Evolutionary conservation across 30 jellyfish, hydroid and myxozoan genomes (phyloP).

Genomic region (Sanderia malayensis): DNA sequence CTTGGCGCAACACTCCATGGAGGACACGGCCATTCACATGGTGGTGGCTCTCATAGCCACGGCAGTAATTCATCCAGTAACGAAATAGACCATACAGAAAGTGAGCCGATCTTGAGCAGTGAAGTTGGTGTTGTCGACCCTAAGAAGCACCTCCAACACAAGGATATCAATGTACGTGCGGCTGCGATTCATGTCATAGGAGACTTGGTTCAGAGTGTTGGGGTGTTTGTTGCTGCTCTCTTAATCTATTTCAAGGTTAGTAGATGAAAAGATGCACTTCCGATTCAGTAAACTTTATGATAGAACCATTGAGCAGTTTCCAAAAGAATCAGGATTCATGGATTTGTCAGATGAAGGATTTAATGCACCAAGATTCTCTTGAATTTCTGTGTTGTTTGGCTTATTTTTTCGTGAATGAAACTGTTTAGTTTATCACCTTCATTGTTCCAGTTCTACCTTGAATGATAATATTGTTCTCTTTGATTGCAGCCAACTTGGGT

Average conservation of each 20-base stretch:
- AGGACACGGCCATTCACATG: constrained; percentile 89
- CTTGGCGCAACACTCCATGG: constrained; percentile 79
- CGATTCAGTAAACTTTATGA: too few species aligned
- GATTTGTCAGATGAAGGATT: too few species aligned
- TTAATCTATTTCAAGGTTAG: constrained; percentile 83
- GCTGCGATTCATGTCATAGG: constrained; percentile 93
- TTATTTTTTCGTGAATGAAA: too few species aligned
- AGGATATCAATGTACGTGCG: constrained; percentile 89
- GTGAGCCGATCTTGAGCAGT: constrained; percentile 4
- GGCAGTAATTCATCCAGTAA: constrained; percentile 27
- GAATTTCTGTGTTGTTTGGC: too few species aligned
- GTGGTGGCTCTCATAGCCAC: constrained; percentile 61
- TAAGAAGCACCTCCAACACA: constrained; percentile 61
- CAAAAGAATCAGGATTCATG: too few species aligned
- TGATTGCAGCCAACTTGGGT: constrained; percentile 78
- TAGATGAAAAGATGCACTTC: too few species aligned
- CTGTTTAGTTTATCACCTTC: too few species aligned
- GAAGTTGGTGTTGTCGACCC: constrained; percentile 29
- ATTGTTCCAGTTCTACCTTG: too few species aligned
- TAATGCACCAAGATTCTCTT: too few species aligned
- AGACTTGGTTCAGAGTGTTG: constrained; percentile 92
- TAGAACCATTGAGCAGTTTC: too few species aligned
- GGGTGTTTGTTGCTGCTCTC: constrained; percentile 89
- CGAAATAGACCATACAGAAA: constrained; percentile 17
- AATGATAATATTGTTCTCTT: too few species aligned